A percentile compares a stretch with the other conserved stretches of the same genome.
Conservation (phyloP, 2,113 vertebrate genomes). For the Sylvietta virens region DNA sequence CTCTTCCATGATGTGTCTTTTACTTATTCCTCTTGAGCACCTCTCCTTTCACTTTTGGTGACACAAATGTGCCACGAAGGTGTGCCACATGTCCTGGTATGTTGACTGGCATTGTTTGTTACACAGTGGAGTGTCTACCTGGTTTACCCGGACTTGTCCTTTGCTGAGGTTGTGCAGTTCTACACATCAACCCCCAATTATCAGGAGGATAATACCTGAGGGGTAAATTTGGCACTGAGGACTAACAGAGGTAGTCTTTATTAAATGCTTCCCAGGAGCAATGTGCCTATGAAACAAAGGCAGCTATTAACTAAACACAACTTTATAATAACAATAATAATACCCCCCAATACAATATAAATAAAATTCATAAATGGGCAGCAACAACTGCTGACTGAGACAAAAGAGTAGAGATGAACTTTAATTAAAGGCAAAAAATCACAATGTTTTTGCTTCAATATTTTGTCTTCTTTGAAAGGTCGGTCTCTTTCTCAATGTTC, state of each 20-base stretch:
- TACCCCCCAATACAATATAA: not conserved
- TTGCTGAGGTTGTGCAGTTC: not conserved
- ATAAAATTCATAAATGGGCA: not conserved
- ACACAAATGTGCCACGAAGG: not conserved
- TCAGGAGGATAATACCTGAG: not conserved
- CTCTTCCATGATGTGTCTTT: not conserved
- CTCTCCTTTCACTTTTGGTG: not conserved
- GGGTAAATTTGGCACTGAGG: not conserved
- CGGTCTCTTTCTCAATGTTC: not conserved
- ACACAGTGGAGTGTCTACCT: not conserved
- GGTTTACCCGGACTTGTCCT: not conserved
- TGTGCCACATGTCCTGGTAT: not conserved
- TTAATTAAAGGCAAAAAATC: not conserved
- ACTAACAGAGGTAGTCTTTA: not conserved
- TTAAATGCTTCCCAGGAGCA: not conserved
- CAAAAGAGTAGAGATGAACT: not conserved
- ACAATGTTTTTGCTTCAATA: not conserved
- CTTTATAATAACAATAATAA: not conserved
- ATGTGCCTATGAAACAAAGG: not conserved
- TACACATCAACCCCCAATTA: rapidly evolving
- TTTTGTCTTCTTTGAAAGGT: not conserved
- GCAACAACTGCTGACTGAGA: not conserved
- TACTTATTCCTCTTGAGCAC: not conserved
- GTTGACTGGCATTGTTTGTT: not conserved
- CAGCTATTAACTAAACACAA: not conserved